phyloP scores from a whole-genome alignment of 1,140 invertebrate species.

The Megathymus violae region DNA sequence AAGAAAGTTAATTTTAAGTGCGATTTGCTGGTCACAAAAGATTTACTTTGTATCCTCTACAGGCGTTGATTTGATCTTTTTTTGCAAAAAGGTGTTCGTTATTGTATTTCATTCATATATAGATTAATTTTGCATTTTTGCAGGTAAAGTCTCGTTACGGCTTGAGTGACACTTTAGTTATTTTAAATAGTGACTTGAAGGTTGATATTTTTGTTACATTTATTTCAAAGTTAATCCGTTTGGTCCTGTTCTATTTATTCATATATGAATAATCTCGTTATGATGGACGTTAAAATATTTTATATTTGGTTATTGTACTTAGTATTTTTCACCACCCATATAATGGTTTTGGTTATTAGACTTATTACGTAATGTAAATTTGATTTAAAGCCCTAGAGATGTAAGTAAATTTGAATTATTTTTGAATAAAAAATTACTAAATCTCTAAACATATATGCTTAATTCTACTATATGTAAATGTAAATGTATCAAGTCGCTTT shows the following conservation, averaged over 20 bases:
- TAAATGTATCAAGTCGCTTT: no score
- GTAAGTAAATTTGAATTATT: no score
- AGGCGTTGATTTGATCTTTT: constrained; percentile 51
- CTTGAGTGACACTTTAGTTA: constrained; percentile 60
- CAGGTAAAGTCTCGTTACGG: constrained; percentile 69
- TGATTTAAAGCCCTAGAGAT: no score
- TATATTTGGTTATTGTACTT: no score
- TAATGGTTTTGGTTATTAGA: no score
- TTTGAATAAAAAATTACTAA: no score
- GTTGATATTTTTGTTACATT: constrained; percentile 58
- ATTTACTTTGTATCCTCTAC: constrained; percentile 73
- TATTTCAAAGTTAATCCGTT: constrained; percentile 47
- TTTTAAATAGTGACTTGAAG: constrained; percentile 54
- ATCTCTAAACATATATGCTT: no score
- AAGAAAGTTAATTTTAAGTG: constrained; percentile 77
- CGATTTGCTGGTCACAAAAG: constrained; percentile 70
- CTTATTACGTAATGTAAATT: no score
- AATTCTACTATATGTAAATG: no score
- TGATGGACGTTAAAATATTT: not conserved
- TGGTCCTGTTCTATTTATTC: not conserved
- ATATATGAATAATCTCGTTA: no score
- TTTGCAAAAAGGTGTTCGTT: constrained; percentile 60
- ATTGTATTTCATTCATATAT: constrained; percentile 45
- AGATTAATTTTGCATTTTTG: constrained; percentile 58
- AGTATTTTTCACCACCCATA: no score